A percentile compares a stretch with the other conserved stretches of the same genome.
Conservation (phyloP, 2,888 invertebrate species). For the Pristionchus arcanus region DNA sequence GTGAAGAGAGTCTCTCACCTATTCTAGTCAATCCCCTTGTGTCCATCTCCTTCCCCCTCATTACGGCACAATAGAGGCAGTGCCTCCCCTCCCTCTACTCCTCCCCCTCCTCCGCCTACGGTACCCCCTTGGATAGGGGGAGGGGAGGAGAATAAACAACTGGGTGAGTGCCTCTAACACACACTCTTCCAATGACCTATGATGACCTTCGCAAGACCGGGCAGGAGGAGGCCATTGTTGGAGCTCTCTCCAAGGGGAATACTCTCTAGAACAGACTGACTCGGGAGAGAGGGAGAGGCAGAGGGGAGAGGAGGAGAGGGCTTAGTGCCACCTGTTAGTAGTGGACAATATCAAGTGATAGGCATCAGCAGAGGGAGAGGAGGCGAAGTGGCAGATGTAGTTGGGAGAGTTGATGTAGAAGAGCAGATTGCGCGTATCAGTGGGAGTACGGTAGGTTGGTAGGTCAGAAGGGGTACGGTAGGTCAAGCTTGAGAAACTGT, state of each 20-base stretch:
- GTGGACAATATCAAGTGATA: conserved; percentile 39
- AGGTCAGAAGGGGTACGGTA: background rate
- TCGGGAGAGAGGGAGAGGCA: background rate
- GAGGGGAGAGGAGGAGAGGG: background rate
- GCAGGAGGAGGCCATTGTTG: background rate
- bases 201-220: conserved; percentile 21
- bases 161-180: conserved; percentile 5
- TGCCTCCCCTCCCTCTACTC: background rate
- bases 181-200: conserved; percentile 22
- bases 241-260: background rate
- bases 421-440: background rate
- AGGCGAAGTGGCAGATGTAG: conserved; percentile 28
- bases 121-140: background rate
- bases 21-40: conserved; percentile 29
- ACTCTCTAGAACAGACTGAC: background rate
- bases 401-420: background rate
- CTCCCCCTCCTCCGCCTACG: conserved; percentile 9
- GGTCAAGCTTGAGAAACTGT: background rate
- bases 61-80: conserved; percentile 40
- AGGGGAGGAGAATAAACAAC: conserved; percentile 21
- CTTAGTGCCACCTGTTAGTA: conserved; percentile 47
- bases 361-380: background rate
- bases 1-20: conserved; percentile 23
- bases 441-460: background rate
- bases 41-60: conserved; percentile 13